Conservation (phyloP, 1,140 invertebrate species). For the Drosophila ironensis region DNA sequence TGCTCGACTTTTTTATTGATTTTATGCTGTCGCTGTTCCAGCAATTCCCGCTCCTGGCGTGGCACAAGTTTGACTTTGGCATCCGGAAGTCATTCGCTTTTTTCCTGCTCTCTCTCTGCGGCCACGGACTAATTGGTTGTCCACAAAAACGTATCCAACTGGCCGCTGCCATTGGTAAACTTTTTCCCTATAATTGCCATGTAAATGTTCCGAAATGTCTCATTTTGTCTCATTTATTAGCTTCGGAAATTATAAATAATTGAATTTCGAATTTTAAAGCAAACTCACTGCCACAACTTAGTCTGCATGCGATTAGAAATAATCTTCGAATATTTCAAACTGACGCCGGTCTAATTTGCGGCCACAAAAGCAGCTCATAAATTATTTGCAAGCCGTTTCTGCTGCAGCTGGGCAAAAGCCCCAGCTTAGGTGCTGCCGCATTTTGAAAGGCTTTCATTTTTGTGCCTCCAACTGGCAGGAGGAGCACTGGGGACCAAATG, state of each 20-base stretch:
- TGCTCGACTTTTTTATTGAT: slow-evolving; percentile 66
- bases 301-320: neutral
- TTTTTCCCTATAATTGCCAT: too few species aligned
- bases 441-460: slow-evolving; percentile 29
- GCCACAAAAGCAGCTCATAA: neutral
- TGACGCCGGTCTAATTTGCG: neutral
- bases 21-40: slow-evolving; percentile 40
- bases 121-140: slow-evolving; percentile 45
- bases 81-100: slow-evolving; percentile 56
- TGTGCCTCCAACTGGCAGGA: slow-evolving; percentile 33
- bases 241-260: too few species aligned
- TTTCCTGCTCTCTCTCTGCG: slow-evolving; percentile 21
- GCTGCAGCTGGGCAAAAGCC: slow-evolving; percentile 17
- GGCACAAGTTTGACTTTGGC: slow-evolving; percentile 34
- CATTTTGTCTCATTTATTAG: too few species aligned
- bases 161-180: neutral
- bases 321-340: slow-evolving; percentile 4
- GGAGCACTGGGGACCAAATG: slow-evolving; percentile 15
- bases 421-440: slow-evolving; percentile 26
- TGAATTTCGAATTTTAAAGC: too few species aligned
- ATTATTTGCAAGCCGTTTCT: slow-evolving; percentile 8
- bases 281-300: too few species aligned
- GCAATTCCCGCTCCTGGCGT: slow-evolving; percentile 4
- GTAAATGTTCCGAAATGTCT: too few species aligned
- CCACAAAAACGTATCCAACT: slow-evolving; percentile 31